Base-by-base conservation (phyloP, 2,797 vertebrate genomes). In the Rhabdomys pumilio region DNA sequence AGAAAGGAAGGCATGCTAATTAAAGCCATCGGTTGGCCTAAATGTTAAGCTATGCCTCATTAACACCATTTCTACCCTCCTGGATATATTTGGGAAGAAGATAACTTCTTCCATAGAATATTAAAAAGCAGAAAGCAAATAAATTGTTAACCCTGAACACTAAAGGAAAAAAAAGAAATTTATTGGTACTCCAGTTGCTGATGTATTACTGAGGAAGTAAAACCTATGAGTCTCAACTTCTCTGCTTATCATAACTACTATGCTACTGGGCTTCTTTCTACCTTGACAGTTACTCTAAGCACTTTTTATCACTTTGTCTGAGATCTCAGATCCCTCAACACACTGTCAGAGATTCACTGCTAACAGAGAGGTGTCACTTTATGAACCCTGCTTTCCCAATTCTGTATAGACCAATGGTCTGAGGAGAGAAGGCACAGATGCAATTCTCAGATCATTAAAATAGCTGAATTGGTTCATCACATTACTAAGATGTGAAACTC, bases 311-410 rank as follows among this genome's bases (percentile, higher is more conserved):
- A 55, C 4, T 44, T 19, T 19, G 9, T 1, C 47, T n/a, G 38
- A 67, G 11, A 55, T 50, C 63, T 88, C 50, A 88, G 89, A 93
- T 65, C 41, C 57, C 81, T 77, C 69, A 82, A 47, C 34, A 81
- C 20, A 57, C 10, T 67, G 8, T 59, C 29, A n/a, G 53, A 53
- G 76, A 67, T 6, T 2, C 73, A 44, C 44, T 44, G 19, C 20
- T 24, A n/a, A 67, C 61, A 53, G 41, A 59, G 41, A 26, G 38
- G 29, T 20, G 11, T 31, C 34, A 65, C 41, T 65, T 31, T 65
- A 2, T 65, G 47, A 81, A 59, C 1, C 6, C 55, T 59, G 10
- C 44, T 38, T 69, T 55, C 38, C 15, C 26, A 85, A 19, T 47
- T 76, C 26, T 69, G 15, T 65, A 88, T 26, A 53, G 47, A 47